These are phyloP conservation scores for Eurosta solidaginis DNA, from an alignment of 1,140 invertebrate genomes.

Conservation along the genomic window DNA sequence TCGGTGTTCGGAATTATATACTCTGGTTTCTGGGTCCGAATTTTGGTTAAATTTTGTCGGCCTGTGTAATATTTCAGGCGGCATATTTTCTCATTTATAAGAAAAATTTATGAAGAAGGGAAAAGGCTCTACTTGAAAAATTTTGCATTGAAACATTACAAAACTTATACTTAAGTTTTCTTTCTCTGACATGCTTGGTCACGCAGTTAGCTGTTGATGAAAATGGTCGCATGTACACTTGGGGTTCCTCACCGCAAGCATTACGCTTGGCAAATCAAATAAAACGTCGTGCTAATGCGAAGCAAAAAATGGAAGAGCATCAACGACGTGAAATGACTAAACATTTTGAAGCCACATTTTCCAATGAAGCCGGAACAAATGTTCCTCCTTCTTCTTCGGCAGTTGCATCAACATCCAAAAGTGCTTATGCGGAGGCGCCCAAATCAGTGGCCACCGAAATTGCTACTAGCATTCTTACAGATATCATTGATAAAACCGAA, in stretches of 20 bases:
- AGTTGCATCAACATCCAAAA: neutral
- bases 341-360: constrained; percentile 49
- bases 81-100: no score
- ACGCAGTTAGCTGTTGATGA: constrained; percentile 71
- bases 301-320: constrained; percentile 61
- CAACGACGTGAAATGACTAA: constrained; percentile 52
- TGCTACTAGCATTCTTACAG: neutral
- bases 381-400: no score
- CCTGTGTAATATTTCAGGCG: no score
- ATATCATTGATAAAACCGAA: neutral
- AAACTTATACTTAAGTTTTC: neutral
- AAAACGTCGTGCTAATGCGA: constrained; percentile 64
- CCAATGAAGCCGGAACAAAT: constrained; percentile 32
- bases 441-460: neutral
- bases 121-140: no score
- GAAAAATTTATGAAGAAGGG: neutral
- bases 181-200: neutral
- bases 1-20: no score
- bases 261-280: constrained; percentile 72
- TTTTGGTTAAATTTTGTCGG: no score
- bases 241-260: constrained; percentile 80
- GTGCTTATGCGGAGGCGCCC: neutral
- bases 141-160: no score
- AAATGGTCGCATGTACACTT: constrained; percentile 72
- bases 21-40: no score